Evolutionary conservation across 2,888 invertebrate genomes (phyloP).

Genomic region (Pseudococcus longispinus): DNA sequence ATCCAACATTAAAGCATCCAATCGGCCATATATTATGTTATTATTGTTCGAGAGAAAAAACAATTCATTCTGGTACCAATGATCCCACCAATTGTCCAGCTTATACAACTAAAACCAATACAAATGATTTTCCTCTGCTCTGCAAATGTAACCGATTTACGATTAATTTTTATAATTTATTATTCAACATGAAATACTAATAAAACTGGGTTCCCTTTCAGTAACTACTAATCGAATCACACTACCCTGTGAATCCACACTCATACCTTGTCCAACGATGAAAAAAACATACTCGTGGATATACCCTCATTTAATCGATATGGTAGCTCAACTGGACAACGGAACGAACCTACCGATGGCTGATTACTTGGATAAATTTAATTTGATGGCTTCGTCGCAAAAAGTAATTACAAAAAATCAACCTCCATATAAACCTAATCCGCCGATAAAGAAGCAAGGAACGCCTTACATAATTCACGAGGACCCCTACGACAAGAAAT

Average conservation of each 20-base stretch:
- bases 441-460: neutral
- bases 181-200: too few relatives aligned
- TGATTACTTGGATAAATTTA: neutral
- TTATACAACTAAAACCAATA: neutral
- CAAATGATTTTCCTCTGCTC: neutral
- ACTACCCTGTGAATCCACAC: neutral
- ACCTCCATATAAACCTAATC: neutral
- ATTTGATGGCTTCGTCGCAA: neutral
- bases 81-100: neutral
- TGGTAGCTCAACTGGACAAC: neutral
- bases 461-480: neutral
- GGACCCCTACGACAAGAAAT: neutral
- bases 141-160: constrained; percentile 8
- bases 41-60: constrained; percentile 20
- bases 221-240: neutral
- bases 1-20: neutral
- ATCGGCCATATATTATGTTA: constrained; percentile 13
- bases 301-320: neutral
- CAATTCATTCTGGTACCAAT: neutral
- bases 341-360: neutral
- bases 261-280: neutral
- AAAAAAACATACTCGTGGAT: constrained; percentile 9
- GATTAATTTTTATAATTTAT: too few relatives aligned
- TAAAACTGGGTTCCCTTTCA: neutral
- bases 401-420: too few relatives aligned